phyloP scores from a whole-genome alignment of 2,797 vertebrate species.

The Caiman crocodilus region DNA sequence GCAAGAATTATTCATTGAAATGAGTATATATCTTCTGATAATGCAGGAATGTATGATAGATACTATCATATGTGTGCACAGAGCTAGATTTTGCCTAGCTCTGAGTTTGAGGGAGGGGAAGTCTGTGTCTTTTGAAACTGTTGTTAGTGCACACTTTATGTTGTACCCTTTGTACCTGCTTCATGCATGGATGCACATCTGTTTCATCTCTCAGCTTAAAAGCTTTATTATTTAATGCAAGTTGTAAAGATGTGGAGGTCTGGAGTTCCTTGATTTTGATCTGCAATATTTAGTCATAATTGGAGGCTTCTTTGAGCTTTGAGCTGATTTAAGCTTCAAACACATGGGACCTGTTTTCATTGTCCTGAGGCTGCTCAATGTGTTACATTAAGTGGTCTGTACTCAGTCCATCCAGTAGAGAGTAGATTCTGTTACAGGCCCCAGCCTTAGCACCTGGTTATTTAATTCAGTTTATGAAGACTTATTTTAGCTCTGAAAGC shows the following conservation, averaged over 20 bases:
- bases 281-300: not conserved
- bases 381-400: not conserved
- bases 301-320: not conserved
- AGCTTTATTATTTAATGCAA: not conserved
- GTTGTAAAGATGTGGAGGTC: not conserved
- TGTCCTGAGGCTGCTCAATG: not conserved
- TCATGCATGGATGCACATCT: not conserved
- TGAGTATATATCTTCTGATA: not conserved
- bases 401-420: not conserved
- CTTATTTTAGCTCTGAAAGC: not conserved
- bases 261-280: not conserved
- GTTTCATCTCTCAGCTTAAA: not conserved
- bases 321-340: not conserved
- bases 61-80: too few relatives aligned
- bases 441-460: not conserved
- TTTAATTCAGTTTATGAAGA: not conserved
- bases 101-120: not conserved
- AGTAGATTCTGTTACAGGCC: not conserved
- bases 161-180: not conserved
- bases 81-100: not conserved
- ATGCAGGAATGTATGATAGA: not conserved
- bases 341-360: not conserved
- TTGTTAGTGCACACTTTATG: not conserved
- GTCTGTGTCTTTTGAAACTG: not conserved
- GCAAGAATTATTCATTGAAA: conserved; percentile 66